These are phyloP conservation scores for Onthophagus taurus DNA, from an alignment of 1,140 invertebrate species.

Conservation along the genomic window DNA sequence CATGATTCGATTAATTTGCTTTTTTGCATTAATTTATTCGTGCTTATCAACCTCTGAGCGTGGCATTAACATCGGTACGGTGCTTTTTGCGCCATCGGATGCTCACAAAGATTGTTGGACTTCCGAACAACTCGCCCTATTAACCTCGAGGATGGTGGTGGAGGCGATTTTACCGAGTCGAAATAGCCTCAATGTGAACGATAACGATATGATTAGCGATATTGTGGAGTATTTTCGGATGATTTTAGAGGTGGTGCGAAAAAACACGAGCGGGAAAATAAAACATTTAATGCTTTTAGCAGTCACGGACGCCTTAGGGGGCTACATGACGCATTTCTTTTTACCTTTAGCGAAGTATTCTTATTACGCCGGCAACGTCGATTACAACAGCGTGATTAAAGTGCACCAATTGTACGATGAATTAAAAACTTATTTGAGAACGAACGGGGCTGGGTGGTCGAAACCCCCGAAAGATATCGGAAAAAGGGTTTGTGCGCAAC, in stretches of 20 bases:
- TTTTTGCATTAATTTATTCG: too few relatives aligned
- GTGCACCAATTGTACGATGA: constrained; percentile 45
- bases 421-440: constrained; percentile 44
- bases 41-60: too few relatives aligned
- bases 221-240: constrained; percentile 44
- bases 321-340: constrained; percentile 45
- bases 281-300: constrained; percentile 43
- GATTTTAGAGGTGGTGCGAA: constrained; percentile 40
- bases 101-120: constrained; percentile 39
- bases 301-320: constrained; percentile 44
- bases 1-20: too few relatives aligned
- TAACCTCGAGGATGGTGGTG: constrained; percentile 39
- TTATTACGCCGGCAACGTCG: constrained; percentile 50
- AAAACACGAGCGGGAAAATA: constrained; percentile 36
- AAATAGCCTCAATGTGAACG: constrained; percentile 35
- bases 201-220: constrained; percentile 37
- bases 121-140: constrained; percentile 37
- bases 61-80: constrained; percentile 25
- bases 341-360: constrained; percentile 46
- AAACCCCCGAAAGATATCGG: constrained; percentile 25
- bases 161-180: constrained; percentile 36
- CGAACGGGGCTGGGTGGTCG: constrained; percentile 48
- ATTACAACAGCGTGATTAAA: constrained; percentile 42
- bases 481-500: background rate
- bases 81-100: constrained; percentile 38